phyloP scores from a whole-genome alignment of 2,888 invertebrate species.

The Meliscaeva auricollis region DNA sequence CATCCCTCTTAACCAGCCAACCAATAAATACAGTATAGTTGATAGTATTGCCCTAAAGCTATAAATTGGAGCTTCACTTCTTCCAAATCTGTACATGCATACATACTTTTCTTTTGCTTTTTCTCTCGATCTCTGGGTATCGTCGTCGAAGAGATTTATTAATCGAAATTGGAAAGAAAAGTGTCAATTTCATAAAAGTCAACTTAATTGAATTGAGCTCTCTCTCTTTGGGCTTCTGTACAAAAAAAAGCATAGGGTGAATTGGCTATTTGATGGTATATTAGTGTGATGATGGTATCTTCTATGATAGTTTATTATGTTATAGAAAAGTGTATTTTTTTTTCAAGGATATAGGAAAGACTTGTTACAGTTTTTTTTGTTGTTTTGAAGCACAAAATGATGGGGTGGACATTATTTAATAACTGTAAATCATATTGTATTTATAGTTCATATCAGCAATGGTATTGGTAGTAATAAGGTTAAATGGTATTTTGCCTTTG shows the following conservation, averaged over 20 bases:
- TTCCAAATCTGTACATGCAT: conserved; percentile 40
- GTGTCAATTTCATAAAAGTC: conserved; percentile 78
- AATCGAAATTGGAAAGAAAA: conserved; percentile 78
- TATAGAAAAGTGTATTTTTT: conserved; percentile 24
- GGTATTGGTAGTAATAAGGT: conserved; percentile 42
- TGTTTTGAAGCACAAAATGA: conserved; percentile 7
- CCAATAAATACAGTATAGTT: conserved; percentile 47
- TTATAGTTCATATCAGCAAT: conserved; percentile 23
- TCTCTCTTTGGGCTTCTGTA: conserved; percentile 13
- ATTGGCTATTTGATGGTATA: conserved; percentile 28
- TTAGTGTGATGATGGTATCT: conserved; percentile 1
- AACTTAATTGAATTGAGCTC: conserved; percentile 69
- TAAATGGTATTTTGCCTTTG: conserved; percentile 9
- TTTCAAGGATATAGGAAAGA: conserved; percentile 5
- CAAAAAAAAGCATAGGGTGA: conserved; percentile 57
- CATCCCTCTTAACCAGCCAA: conserved; percentile 27
- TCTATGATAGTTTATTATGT: conserved; percentile 11
- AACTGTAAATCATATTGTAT: conserved; percentile 65
- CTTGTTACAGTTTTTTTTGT: too few species aligned
- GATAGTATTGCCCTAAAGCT: conserved; percentile 65
- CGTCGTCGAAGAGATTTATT: conserved; percentile 62
- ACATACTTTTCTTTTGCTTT: conserved; percentile 43
- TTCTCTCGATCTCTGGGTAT: not conserved
- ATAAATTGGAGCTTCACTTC: conserved; percentile 47
- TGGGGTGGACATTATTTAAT: conserved; percentile 46